Evolutionary conservation across 2,888 invertebrate species (phyloP), one percentile per base, ranked within the genome.

Genomic region (Sarcophaga caerulescens): DNA sequence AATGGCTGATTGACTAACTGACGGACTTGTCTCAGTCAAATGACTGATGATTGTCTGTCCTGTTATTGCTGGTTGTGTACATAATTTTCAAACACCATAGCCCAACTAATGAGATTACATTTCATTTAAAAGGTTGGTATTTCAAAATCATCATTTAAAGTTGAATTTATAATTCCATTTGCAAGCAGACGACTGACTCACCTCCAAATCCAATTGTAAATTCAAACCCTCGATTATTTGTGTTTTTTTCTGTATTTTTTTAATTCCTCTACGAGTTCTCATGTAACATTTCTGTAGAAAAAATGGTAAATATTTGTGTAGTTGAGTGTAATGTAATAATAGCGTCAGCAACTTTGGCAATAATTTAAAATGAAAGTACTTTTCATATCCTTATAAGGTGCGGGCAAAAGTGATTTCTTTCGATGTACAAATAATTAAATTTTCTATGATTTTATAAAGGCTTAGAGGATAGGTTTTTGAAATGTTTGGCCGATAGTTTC

Each of bases 161-260:
- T 35, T 35, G 35, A 35, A 35, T 35, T 35, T 35, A 35, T 35
- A 35, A 35, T 35, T 35, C 10, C 35, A 35, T 35, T 35, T 35
- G 35, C 35, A 35, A 35, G 35, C 35, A 35, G 35, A 35, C 35
- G 8, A 35, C 35, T 35, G 35, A 35, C 35, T 35, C 35, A 35
- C 10, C 35, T 35, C 35, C 35, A 35, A 35, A 35, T 75, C 66
- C 62, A 79, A 78, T 79, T 81, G 75, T 71, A 66, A 82, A 82
- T 79, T 79, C 60, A 73, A 85, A 82, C 68, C 79, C 35, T 35
- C 35, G 10, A 35, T 35, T 35, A 35, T 35, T 35, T 35, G 10
- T 8, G 8, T 10, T 35, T 35, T 35, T 35, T 6, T 35, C 1
- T 25, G 6, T 6, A 6, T 35, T 35, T 35, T 35, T 35, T 35